Conservation (phyloP, 1,140 invertebrate genomes). For the Notospermus geniculatus region DNA sequence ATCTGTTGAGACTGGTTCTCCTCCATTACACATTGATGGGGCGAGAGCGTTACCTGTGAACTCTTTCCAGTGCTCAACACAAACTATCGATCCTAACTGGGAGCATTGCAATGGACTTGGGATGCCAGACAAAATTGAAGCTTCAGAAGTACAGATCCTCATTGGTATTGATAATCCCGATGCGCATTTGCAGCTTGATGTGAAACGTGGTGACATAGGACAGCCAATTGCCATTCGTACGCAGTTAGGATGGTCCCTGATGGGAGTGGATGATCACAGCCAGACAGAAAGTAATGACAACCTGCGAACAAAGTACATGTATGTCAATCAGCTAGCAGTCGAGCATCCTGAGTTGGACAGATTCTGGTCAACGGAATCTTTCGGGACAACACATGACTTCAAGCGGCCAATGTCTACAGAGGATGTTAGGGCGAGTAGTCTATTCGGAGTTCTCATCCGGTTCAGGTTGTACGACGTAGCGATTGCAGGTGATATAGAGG, state of each 20-base stretch:
- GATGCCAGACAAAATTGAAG: not conserved
- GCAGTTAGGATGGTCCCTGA: not conserved
- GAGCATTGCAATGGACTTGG: not conserved
- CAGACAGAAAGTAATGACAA: not conserved
- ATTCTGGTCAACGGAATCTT: not conserved
- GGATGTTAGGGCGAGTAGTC: not conserved
- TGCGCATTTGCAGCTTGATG: slow-evolving; percentile 3
- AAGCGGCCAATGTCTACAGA: not conserved
- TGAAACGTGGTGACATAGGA: not conserved
- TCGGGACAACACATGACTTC: not conserved
- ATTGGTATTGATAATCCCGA: not conserved
- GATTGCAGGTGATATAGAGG: not conserved
- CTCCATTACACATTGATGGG: not conserved
- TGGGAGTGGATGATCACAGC: not conserved
- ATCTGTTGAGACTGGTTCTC: not conserved
- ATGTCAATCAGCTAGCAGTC: not conserved
- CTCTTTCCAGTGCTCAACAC: slow-evolving; percentile 1
- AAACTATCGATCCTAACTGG: not conserved
- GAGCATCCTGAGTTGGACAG: not conserved
- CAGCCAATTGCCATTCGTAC: slow-evolving; percentile 1
- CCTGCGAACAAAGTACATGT: not conserved
- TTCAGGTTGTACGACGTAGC: slow-evolving; percentile 6
- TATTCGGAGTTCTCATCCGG: not conserved
- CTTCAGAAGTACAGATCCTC: slow-evolving; percentile 3
- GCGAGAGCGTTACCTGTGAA: not conserved